Percentiles rank a stretch among this genome's conserved stretches.
These are phyloP conservation scores for Pemphigus obesinymphae DNA, from an alignment of 1,140 invertebrate species.

Conservation along the genomic window DNA sequence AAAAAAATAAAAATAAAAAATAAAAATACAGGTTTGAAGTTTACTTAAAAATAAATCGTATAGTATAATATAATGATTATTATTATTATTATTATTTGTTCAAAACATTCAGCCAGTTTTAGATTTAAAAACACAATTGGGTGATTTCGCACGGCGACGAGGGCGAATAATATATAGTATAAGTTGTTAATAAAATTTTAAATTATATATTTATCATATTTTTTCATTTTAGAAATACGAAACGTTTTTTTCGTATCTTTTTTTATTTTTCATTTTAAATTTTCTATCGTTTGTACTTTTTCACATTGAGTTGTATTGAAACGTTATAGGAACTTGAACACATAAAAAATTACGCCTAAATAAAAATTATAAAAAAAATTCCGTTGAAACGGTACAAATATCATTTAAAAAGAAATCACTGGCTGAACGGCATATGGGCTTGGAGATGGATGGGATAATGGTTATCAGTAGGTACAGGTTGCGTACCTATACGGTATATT, in stretches of 20 bases:
- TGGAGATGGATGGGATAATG: no score
- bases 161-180: not conserved
- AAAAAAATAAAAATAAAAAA: no score
- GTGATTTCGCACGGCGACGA: not conserved
- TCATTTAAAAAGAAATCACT: no score
- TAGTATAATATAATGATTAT: no score
- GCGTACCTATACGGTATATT: no score
- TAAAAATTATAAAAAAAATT: not conserved
- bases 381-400: no score
- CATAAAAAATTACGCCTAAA: conserved; percentile 1
- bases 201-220: not conserved
- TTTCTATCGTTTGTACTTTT: conserved; percentile 24
- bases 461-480: no score
- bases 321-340: conserved; percentile 28
- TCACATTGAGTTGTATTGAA: not conserved
- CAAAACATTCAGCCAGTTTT: conserved; percentile 23
- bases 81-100: no score
- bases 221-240: not conserved
- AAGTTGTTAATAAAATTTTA: not conserved
- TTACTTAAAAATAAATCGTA: conserved; percentile 12
- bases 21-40: not conserved
- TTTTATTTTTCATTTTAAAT: no score
- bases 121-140: not conserved
- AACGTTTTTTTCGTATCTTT: no score
- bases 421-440: no score